These are phyloP conservation scores for Bagarius yarrelli DNA, from an alignment of 2,113 vertebrate species.

Conservation along the genomic window DNA sequence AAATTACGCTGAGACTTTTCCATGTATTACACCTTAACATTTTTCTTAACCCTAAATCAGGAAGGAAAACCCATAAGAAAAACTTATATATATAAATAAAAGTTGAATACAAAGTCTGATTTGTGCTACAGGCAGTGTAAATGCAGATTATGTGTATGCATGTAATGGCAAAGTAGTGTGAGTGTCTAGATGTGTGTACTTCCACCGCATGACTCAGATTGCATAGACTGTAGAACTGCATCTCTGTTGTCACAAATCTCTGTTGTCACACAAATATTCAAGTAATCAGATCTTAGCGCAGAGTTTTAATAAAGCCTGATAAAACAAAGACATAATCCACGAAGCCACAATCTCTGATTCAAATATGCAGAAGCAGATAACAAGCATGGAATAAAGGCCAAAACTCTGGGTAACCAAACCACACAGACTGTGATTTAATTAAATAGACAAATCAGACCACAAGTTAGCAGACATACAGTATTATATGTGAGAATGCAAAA, in stretches of 20 bases:
- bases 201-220: not conserved
- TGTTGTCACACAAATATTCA: not conserved
- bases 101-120: not conserved
- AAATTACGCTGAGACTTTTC: not conserved
- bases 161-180: not conserved
- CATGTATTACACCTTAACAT: not conserved
- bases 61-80: not conserved
- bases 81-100: not conserved
- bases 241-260: not conserved
- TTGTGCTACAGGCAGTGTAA: not conserved
- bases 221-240: not conserved
- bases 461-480: not conserved
- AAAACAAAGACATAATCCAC: constrained; percentile 4
- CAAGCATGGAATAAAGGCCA: not conserved
- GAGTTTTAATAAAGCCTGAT: not conserved
- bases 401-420: not conserved
- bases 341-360: not conserved
- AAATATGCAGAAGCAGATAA: constrained; percentile 1
- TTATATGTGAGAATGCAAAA: not conserved
- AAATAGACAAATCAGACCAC: not conserved
- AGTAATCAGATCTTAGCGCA: not conserved
- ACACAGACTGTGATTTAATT: not conserved
- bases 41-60: not conserved
- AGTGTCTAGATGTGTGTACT: not conserved
- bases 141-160: not conserved